Percentiles rank a stretch among this genome's conserved stretches.
Conservation (phyloP, 2,888 invertebrate species). For the Furcula furcula region DNA sequence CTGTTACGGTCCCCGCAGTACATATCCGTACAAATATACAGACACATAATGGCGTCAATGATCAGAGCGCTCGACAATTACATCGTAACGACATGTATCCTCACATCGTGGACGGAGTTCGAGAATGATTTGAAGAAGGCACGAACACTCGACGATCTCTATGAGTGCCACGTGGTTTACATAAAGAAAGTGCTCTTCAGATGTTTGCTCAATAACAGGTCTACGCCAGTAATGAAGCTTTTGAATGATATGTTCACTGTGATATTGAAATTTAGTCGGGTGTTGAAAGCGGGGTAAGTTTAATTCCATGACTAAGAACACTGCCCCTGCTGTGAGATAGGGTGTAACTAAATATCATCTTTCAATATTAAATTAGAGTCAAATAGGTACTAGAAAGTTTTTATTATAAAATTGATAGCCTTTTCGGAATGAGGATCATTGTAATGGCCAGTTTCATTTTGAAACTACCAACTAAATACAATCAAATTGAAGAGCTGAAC, state of each 20-base stretch:
- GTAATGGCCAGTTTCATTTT: too few species aligned
- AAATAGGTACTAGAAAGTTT: too few species aligned
- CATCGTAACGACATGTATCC: constrained; percentile 88
- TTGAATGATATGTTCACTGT: constrained; percentile 87
- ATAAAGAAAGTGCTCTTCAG: constrained; percentile 88
- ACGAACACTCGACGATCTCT: constrained; percentile 86
- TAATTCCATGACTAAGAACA: too few species aligned
- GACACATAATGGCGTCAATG: constrained; percentile 89
- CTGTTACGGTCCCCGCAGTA: constrained; percentile 85
- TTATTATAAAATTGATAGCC: too few species aligned
- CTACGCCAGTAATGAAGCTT: constrained; percentile 85
- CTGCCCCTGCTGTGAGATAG: too few species aligned
- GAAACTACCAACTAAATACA: too few species aligned
- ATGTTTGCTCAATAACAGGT: constrained; percentile 87
- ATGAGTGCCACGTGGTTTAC: constrained; percentile 86
- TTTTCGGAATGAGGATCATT: too few species aligned
- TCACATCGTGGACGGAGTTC: constrained; percentile 88
- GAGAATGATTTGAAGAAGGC: constrained; percentile 85
- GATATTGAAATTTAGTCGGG: constrained; percentile 86
- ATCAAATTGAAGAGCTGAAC: too few species aligned
- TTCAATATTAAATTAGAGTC: too few species aligned
- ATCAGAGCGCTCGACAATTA: constrained; percentile 89
- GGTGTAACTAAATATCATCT: too few species aligned
- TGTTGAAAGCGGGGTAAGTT: constrained; percentile 76
- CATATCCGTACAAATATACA: constrained; percentile 85